These are phyloP conservation scores for Tipula unca DNA, from an alignment of 2,888 invertebrate genomes.

Conservation along the genomic window DNA sequence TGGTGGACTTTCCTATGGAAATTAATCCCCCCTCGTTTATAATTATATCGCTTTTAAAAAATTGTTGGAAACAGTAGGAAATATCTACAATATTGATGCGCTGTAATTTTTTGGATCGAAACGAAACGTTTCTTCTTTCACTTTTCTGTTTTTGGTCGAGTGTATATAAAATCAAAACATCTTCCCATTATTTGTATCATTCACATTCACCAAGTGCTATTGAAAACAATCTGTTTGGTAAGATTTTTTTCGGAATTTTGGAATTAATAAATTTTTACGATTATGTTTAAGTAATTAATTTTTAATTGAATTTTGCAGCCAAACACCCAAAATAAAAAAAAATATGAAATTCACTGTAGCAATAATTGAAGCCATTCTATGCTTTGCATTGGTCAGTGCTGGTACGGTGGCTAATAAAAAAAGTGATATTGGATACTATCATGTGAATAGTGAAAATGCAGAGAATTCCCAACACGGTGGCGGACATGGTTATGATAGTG, in stretches of 20 bases:
- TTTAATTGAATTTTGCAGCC: not conserved
- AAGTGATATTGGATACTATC: not conserved
- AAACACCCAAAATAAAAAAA: not conserved
- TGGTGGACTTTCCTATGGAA: not conserved
- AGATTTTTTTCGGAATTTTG: not conserved
- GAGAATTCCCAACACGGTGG: not conserved
- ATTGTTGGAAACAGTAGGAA: not conserved
- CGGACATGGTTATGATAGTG: slow-evolving; percentile 49
- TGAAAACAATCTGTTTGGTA: not conserved
- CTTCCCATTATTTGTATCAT: not conserved
- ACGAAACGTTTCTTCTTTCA: slow-evolving; percentile 2
- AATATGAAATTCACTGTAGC: not conserved
- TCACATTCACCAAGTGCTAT: not conserved
- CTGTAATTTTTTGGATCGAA: not conserved
- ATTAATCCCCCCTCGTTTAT: not conserved
- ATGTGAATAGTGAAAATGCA: not conserved
- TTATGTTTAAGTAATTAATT: not conserved
- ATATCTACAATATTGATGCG: not conserved
- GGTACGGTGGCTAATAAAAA: not conserved
- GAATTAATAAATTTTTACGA: not conserved
- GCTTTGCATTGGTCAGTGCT: not conserved
- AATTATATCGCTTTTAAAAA: not conserved
- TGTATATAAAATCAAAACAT: not conserved
- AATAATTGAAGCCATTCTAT: not conserved
- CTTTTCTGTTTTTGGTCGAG: not conserved